Percentiles rank a stretch among this genome's conserved stretches.
These are phyloP conservation scores for Palythoa grandiflora DNA, from an alignment of 92 coral and sea anemone genomes.

Conservation along the genomic window DNA sequence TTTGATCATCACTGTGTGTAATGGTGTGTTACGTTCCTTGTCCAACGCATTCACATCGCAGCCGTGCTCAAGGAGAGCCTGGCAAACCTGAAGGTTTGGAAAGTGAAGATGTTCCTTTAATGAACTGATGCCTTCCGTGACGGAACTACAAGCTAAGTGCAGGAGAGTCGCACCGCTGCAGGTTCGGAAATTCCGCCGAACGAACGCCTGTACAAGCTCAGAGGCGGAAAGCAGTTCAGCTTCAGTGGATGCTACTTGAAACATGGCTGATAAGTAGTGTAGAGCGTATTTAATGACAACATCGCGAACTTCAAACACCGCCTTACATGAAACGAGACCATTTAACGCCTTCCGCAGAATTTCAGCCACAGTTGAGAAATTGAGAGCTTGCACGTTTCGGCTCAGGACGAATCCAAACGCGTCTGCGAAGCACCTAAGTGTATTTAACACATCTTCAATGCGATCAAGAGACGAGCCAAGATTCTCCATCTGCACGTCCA, in stretches of 20 bases:
- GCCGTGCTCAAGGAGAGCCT: slow-evolving; percentile 75
- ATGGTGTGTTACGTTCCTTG: slow-evolving; percentile 69
- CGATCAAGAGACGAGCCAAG: slow-evolving; percentile 60
- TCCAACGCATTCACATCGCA: slow-evolving; percentile 65
- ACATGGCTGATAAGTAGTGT: slow-evolving; percentile 78
- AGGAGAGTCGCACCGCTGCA: slow-evolving; percentile 71
- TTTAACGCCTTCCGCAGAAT: slow-evolving; percentile 68
- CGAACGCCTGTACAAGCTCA: slow-evolving; percentile 67
- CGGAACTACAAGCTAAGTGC: slow-evolving; percentile 72
- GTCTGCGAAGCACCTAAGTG: slow-evolving; percentile 82
- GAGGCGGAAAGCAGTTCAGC: slow-evolving; percentile 55
- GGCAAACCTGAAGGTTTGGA: slow-evolving; percentile 72
- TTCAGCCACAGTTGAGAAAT: slow-evolving; percentile 65
- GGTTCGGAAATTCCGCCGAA: slow-evolving; percentile 73
- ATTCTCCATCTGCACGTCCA: slow-evolving; percentile 75
- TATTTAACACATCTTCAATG: slow-evolving; percentile 78
- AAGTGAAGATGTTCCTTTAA: slow-evolving; percentile 85
- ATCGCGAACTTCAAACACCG: slow-evolving; percentile 74
- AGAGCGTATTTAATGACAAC: slow-evolving; percentile 75
- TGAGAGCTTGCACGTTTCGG: slow-evolving; percentile 70
- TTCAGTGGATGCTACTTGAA: slow-evolving; percentile 66
- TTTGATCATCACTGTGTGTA: slow-evolving; percentile 74
- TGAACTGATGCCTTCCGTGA: slow-evolving; percentile 79
- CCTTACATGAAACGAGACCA: slow-evolving; percentile 55
- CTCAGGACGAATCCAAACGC: slow-evolving; percentile 87